Evolutionary conservation across 2,888 invertebrate species (phyloP), one percentile per base, ranked within the genome.

Genomic region (Carabus problematicus): DNA sequence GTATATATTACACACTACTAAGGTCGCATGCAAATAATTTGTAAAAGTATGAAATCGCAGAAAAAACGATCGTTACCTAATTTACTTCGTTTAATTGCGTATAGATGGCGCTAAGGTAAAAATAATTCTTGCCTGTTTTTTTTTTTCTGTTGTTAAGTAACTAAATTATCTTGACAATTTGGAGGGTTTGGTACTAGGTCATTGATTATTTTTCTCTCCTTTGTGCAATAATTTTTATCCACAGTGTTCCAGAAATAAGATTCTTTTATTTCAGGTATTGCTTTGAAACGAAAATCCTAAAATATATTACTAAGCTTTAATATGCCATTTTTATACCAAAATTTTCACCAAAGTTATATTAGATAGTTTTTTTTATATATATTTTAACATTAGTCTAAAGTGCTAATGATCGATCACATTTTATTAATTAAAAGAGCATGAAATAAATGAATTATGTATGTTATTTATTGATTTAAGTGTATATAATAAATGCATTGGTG

Each of bases 391-490:
- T 29, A 29, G 29, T 29, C 2, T 29, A 29, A 6, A 29, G 29
- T 29, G 29, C 29, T 29, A 29, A 29, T 29, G 29, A 29, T 59
- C 58, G 39, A 56, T 12, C 40, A 19, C 29, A 43, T 59, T 66
- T 66, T 42, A 55, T 29, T 45, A 29, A 29, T 29, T 29, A 29
- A 29, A 29, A 29, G 29, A 29, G 29, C 2, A 29, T 29, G 2
- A 29, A 29, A 29, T 29, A 29, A 29, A 29, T 29, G 29, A 29
- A 29, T 3, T 16, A 40, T 67, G 64, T 64, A 67, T 67, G 66
- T 67, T 67, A 67, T 67, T 67, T 67, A 67, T 66, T 66, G 58
- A 54, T 67, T n/a, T 67, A 67, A 67, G 67, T 66, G 67, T 67
- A 67, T 54, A 67, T 42, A 67, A 67, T 67, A 67, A 67, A 67